These are phyloP conservation scores for Drosophila sp. DNA, from an alignment of 1,140 invertebrate genomes.

Conservation along the genomic window DNA sequence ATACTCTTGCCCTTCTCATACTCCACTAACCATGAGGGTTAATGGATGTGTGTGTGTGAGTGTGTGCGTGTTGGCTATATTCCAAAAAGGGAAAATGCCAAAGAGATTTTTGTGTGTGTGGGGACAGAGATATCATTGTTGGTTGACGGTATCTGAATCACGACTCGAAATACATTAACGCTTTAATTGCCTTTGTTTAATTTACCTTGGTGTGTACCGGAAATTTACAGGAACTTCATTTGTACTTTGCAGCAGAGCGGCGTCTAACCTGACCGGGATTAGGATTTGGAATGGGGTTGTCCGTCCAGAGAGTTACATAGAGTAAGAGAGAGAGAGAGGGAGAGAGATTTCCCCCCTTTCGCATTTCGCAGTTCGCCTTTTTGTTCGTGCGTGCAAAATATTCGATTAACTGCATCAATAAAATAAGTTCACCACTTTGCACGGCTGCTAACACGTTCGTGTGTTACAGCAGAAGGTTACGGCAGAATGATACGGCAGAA, in stretches of 20 bases:
- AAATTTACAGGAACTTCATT: constrained; percentile 82
- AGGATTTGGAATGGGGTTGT: constrained; percentile 30
- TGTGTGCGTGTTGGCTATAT: neutral
- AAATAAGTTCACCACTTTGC: constrained; percentile 27
- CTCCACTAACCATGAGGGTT: no score
- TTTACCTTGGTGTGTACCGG: constrained; percentile 75
- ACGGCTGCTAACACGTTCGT: neutral
- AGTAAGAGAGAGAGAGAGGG: no score
- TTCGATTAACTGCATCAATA: constrained; percentile 66
- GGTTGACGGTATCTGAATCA: constrained; percentile 52
- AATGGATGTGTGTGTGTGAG: neutral
- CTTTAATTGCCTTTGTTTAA: constrained; percentile 80
- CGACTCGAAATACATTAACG: constrained; percentile 61
- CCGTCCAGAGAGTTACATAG: neutral
- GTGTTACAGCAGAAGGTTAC: no score
- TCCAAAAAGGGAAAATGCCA: neutral
- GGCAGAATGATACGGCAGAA: neutral
- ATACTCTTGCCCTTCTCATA: constrained; percentile 1
- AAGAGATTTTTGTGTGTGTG: neutral
- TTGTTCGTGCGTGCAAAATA: constrained; percentile 67
- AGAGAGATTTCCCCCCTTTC: constrained; percentile 1
- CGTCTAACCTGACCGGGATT: neutral
- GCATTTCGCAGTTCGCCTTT: constrained; percentile 12
- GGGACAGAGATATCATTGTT: constrained; percentile 28
- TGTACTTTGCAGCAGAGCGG: constrained; percentile 44